These are phyloP conservation scores for Chrysocyon brachyurus DNA, from an alignment of 2,797 vertebrate species.

Conservation along the genomic window DNA sequence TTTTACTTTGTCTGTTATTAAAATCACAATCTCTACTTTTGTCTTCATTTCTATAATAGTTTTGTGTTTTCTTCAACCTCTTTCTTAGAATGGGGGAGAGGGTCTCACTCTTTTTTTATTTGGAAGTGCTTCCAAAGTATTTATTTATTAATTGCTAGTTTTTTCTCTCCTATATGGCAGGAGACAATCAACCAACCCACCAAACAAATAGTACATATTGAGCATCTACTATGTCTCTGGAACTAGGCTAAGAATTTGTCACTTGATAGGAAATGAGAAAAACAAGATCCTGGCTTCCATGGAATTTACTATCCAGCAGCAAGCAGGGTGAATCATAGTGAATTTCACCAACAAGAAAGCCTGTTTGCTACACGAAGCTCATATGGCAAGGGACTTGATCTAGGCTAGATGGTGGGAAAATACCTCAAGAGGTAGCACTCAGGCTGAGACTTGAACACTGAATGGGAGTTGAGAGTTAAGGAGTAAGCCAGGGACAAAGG, in stretches of 20 bases:
- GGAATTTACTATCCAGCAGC: not conserved
- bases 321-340: not conserved
- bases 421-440: not conserved
- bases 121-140: not conserved
- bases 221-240: not conserved
- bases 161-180: not conserved
- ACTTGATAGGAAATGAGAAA: not conserved
- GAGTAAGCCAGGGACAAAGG: not conserved
- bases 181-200: not conserved
- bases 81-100: not conserved
- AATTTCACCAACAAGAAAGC: not conserved
- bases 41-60: not conserved
- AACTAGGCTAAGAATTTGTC: not conserved
- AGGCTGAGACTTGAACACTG: not conserved
- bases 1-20: not conserved
- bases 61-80: not conserved
- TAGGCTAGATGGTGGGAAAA: not conserved
- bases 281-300: not conserved
- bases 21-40: constrained; percentile 8
- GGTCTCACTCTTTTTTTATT: not conserved
- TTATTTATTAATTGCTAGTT: not conserved
- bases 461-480: not conserved
- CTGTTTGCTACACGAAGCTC: not conserved
- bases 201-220: not conserved
- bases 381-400: not conserved